phyloP scores from a whole-genome alignment of 2,797 vertebrate genomes.

The Acrossocheilus wenchowensis region DNA sequence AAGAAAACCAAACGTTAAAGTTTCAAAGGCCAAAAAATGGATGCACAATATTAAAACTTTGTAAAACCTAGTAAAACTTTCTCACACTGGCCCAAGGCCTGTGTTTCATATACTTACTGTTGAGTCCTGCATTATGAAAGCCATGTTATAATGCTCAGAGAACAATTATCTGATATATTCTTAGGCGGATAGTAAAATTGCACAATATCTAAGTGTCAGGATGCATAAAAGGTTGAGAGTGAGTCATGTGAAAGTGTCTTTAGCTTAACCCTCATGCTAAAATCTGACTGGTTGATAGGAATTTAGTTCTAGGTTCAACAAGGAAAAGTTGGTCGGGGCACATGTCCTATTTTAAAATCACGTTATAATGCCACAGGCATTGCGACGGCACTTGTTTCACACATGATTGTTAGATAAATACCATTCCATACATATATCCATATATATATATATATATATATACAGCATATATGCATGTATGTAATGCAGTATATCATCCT shows the following conservation, averaged over 20 bases:
- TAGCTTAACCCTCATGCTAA: background rate
- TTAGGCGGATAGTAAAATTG: background rate
- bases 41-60: background rate
- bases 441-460: background rate
- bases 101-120: background rate
- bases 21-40: background rate
- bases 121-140: background rate
- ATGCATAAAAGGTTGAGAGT: background rate
- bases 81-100: background rate
- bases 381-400: background rate
- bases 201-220: background rate
- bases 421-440: background rate
- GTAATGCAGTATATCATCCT: constrained; percentile 10
- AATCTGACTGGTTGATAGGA: background rate
- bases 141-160: background rate
- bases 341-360: constrained; percentile 10
- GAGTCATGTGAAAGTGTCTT: constrained; percentile 4
- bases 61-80: background rate
- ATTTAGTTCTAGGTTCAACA: background rate
- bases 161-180: background rate
- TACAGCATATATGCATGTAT: background rate
- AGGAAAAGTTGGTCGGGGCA: background rate
- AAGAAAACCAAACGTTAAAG: no score
- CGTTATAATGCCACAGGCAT: background rate
- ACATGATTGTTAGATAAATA: constrained; percentile 5